Base-by-base conservation (phyloP, 2,797 vertebrate species). In the Sebastes diploproa region DNA sequence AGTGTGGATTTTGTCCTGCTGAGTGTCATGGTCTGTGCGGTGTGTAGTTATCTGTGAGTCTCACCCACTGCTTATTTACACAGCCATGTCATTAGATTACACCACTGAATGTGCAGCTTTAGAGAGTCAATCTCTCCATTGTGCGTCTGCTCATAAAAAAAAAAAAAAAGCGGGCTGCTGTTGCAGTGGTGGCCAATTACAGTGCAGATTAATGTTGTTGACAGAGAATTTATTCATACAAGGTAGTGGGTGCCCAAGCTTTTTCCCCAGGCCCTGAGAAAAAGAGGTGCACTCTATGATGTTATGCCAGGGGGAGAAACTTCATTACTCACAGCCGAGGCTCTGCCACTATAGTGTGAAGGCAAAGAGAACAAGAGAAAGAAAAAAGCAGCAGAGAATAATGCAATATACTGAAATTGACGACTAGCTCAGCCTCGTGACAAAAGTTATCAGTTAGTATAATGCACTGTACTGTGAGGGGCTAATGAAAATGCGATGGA, bases 141-240 rank as follows among this genome's bases (percentile, higher is more conserved):
- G 87, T 89, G 81, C 12, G 20, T 12, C 72, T 72, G 80, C 82
- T 86, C 83, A 90, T 93, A 89, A 92, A 92, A 50, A 20, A 50
- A 46, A 7, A 7, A 7, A 18, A 50, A 50, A 92, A 83, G 88
- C 29, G 23, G 61, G 67, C 88, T 59, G 62, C 71, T 70, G 85
- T 91, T 87, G 81, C 83, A 68, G 80, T 64, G 85, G 88, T 89
- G 86, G 88, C 89, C 91, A 93, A 92, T 94, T 93, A 92, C 86
- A 86, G 62, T 42, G 72, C 75, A 91, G 91, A 94, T 94, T 93
- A 90, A 94, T 94, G 89, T 86, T 91, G 92, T 92, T 92, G 91
- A 92, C 83, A 87, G 82, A 85, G 81, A 87, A 93, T 91, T 82
- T 85, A 93, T 91, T 93, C 80, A 90, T 84, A 89, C 85, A 82